phyloP scores from a whole-genome alignment of 2,797 vertebrate genomes.

The Iguana delicatissima region DNA sequence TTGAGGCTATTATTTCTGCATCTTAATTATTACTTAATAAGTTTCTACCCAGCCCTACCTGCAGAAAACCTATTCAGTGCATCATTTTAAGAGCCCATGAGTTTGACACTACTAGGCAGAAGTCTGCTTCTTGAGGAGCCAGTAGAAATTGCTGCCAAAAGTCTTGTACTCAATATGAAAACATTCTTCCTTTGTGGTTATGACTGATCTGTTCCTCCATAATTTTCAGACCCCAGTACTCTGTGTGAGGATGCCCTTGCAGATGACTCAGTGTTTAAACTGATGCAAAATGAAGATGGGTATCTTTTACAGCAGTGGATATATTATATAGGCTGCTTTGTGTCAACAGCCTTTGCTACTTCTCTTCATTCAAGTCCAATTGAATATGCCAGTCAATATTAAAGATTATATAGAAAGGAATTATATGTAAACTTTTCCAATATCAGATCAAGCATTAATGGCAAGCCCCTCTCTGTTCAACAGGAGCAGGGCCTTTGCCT shows the following conservation, averaged over 20 bases:
- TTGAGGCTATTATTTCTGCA: background rate
- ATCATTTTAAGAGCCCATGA: background rate
- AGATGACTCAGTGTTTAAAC: background rate
- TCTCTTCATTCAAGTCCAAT: background rate
- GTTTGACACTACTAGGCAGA: background rate
- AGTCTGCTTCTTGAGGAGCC: background rate
- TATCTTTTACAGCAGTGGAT: background rate
- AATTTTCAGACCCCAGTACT: background rate
- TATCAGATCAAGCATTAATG: background rate
- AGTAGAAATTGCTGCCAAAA: background rate
- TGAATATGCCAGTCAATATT: background rate
- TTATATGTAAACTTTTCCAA: background rate
- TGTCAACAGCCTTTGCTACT: background rate
- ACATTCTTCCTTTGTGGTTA: background rate
- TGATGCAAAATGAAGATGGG: background rate
- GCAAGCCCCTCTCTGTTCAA: background rate
- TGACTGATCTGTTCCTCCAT: background rate
- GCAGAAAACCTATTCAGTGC: no score
- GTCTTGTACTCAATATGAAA: background rate
- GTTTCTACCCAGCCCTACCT: no score
- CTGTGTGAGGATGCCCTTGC: background rate
- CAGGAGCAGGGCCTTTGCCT: background rate
- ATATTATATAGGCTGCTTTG: background rate
- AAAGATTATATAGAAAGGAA: background rate
- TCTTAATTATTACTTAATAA: no score